Evolutionary conservation across 2,888 invertebrate species (phyloP).

Genomic region (Rapana venosa): DNA sequence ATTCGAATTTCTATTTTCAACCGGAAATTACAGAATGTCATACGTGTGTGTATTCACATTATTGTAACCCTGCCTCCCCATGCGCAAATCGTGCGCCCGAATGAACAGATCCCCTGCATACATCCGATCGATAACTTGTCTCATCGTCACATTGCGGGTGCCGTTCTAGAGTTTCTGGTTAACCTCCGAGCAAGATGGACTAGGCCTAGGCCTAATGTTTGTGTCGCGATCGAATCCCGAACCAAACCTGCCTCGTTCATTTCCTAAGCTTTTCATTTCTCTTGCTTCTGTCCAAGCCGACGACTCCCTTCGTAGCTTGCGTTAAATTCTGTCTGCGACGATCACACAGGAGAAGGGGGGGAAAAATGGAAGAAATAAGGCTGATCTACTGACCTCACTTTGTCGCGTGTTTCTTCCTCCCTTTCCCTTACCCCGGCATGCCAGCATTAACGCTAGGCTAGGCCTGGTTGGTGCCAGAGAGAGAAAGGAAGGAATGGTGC

Average conservation of each 20-base stretch:
- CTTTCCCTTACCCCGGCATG: neutral
- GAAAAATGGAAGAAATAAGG: neutral
- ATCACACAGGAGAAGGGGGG: no score
- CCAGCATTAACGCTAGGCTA: neutral
- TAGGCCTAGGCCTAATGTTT: no score
- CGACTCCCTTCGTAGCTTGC: no score
- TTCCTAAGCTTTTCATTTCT: neutral
- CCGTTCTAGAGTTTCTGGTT: neutral
- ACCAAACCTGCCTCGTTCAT: neutral
- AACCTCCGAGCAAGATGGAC: neutral
- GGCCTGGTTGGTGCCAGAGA: neutral
- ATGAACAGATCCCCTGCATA: neutral
- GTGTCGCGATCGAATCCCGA: neutral
- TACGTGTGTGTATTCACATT: no score
- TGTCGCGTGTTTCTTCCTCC: neutral
- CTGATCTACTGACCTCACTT: neutral
- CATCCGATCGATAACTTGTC: constrained; percentile 4
- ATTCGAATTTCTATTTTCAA: neutral
- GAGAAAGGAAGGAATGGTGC: neutral
- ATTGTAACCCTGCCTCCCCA: no score
- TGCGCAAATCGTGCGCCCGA: no score
- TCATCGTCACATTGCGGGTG: constrained; percentile 3
- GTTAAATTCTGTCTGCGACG: no score
- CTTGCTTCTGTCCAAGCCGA: neutral
- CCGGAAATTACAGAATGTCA: no score